A percentile compares a stretch with the other conserved stretches of the same genome.
These are phyloP conservation scores for Nycticebus coucang DNA, from an alignment of 2,113 vertebrate genomes.

Conservation along the genomic window DNA sequence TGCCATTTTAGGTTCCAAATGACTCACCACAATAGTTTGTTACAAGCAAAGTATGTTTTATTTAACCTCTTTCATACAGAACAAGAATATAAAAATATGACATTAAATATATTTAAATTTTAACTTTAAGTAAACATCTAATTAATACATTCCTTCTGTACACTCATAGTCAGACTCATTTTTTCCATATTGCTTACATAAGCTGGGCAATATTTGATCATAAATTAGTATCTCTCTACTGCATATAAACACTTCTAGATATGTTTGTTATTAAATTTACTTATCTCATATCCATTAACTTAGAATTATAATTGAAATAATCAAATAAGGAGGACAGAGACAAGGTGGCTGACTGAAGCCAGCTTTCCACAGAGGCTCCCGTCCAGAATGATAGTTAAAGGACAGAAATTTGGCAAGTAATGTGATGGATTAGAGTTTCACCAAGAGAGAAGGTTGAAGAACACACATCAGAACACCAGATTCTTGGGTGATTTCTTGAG, in stretches of 20 bases:
- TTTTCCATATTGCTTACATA: conserved; percentile 33
- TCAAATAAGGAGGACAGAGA: too few species aligned
- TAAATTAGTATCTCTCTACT: conserved; percentile 66
- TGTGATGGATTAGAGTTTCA: too few species aligned
- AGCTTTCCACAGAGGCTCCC: too few species aligned
- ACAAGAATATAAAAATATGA: background rate
- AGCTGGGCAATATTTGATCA: conserved; percentile 58
- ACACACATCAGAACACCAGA: too few species aligned
- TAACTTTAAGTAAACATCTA: conserved; percentile 52
- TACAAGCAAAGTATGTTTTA: conserved; percentile 22
- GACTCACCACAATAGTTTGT: background rate
- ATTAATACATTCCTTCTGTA: background rate
- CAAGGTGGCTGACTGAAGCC: too few species aligned
- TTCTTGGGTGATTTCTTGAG: too few species aligned
- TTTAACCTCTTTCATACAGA: conserved; percentile 24
- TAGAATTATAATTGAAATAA: conserved; percentile 75
- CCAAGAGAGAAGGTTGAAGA: too few species aligned
- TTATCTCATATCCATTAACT: conserved; percentile 70
- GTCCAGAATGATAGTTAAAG: too few species aligned
- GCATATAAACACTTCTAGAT: conserved; percentile 35
- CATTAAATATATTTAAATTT: conserved; percentile 49
- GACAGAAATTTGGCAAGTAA: too few species aligned
- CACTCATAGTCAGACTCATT: background rate
- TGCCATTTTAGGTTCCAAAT: conserved; percentile 29
- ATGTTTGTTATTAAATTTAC: conserved; percentile 70